Conservation (phyloP, 2,797 vertebrate genomes). For the Sarcoramphus papa region DNA sequence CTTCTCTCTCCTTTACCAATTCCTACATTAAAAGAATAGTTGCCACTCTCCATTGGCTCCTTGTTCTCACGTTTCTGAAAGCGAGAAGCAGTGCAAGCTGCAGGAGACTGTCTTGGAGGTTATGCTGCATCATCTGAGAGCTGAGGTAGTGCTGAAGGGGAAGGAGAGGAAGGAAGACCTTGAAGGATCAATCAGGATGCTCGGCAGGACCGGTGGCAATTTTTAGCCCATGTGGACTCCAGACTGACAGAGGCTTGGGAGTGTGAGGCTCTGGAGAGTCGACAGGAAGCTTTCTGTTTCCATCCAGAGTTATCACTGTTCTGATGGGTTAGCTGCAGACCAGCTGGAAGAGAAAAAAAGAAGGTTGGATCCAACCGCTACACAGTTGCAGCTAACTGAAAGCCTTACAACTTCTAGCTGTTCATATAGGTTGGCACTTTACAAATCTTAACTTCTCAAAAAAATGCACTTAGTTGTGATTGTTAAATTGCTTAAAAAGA, state of each 20-base stretch:
- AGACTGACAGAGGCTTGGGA: neutral
- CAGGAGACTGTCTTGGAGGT: neutral
- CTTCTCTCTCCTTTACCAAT: neutral
- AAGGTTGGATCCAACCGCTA: neutral
- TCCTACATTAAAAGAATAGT: neutral
- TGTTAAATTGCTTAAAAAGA: neutral
- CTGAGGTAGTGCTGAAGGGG: neutral
- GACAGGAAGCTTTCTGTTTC: neutral
- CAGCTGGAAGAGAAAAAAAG: neutral
- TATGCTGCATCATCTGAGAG: neutral
- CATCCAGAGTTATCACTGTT: neutral
- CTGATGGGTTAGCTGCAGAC: neutral
- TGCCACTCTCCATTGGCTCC: neutral
- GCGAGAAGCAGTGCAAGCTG: neutral
- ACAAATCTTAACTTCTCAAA: neutral
- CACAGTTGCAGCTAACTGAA: neutral
- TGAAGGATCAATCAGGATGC: neutral
- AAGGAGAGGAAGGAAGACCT: neutral
- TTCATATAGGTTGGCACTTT: neutral
- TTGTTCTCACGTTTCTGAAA: neutral
- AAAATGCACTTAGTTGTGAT: neutral
- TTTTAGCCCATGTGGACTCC: neutral
- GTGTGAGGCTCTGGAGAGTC: neutral
- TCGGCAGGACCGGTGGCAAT: neutral
- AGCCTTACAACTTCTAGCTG: neutral